These are phyloP conservation scores for Nymphalis c-album DNA, from an alignment of 2,888 invertebrate genomes.

Conservation along the genomic window DNA sequence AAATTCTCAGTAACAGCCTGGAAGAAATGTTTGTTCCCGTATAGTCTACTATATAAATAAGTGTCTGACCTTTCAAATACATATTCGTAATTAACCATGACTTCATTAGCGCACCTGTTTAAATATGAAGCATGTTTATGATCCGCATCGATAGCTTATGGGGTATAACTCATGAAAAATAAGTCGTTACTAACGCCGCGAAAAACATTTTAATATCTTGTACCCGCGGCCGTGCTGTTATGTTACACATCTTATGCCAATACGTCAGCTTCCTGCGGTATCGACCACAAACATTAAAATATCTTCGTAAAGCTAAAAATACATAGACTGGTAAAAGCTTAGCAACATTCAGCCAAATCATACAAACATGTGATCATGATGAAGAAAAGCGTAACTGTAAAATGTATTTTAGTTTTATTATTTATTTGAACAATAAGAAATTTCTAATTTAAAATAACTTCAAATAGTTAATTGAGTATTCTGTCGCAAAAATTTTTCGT, in stretches of 20 bases:
- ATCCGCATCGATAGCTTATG: not conserved
- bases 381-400: too few species aligned
- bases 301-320: constrained; percentile 1
- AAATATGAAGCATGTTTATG: not conserved
- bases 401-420: too few species aligned
- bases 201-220: too few species aligned
- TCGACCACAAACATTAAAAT: not conserved
- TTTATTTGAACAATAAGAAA: too few species aligned
- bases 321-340: not conserved
- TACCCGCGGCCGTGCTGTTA: too few species aligned
- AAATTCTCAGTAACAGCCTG: too few species aligned
- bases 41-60: too few species aligned
- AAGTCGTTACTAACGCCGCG: not conserved
- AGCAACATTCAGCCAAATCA: not conserved
- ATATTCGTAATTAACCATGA: not conserved
- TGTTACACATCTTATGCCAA: too few species aligned
- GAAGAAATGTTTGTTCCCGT: too few species aligned
- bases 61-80: too few species aligned
- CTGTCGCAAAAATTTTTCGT: not conserved
- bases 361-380: not conserved
- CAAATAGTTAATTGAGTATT: not conserved
- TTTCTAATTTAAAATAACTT: too few species aligned
- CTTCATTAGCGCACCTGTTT: constrained; percentile 1
- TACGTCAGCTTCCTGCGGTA: not conserved
- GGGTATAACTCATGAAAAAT: not conserved